Conservation (phyloP, 2,797 vertebrate genomes). For the Gymnothorax javanicus region DNA sequence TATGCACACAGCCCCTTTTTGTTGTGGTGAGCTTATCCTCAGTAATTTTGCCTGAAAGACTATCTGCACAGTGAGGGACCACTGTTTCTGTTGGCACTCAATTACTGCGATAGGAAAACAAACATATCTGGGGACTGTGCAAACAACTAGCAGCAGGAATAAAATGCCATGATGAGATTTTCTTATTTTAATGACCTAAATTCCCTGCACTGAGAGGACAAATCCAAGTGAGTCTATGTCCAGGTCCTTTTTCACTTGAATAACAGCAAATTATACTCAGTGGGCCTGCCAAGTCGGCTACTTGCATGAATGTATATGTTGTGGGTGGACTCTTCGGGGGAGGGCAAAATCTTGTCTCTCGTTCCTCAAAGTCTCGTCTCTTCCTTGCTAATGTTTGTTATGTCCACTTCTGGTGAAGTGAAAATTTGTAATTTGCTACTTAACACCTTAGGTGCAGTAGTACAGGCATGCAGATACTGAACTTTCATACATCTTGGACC, state of each 20-base stretch:
- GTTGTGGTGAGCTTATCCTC: neutral
- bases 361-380: too few relatives aligned
- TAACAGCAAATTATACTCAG: constrained; percentile 24
- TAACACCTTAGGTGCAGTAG: neutral
- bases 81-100: constrained; percentile 2
- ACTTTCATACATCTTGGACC: neutral
- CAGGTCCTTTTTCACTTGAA: constrained; percentile 31
- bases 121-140: neutral
- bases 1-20: neutral
- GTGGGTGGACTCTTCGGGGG: neutral
- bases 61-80: neutral
- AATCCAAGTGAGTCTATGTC: constrained; percentile 4
- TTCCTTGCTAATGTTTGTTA: constrained; percentile 3
- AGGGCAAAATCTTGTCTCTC: too few relatives aligned
- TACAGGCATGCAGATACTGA: neutral
- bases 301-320: constrained; percentile 9
- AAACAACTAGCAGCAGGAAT: neutral
- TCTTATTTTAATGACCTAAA: neutral
- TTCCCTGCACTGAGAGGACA: neutral
- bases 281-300: constrained; percentile 25
- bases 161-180: neutral
- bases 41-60: neutral
- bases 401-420: neutral
- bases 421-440: constrained; percentile 17
- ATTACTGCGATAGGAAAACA: neutral